A percentile compares a stretch with the other conserved stretches of the same genome.
phyloP scores from a whole-genome alignment of 2,113 vertebrate genomes.

The Reinhardtius hippoglossoides region DNA sequence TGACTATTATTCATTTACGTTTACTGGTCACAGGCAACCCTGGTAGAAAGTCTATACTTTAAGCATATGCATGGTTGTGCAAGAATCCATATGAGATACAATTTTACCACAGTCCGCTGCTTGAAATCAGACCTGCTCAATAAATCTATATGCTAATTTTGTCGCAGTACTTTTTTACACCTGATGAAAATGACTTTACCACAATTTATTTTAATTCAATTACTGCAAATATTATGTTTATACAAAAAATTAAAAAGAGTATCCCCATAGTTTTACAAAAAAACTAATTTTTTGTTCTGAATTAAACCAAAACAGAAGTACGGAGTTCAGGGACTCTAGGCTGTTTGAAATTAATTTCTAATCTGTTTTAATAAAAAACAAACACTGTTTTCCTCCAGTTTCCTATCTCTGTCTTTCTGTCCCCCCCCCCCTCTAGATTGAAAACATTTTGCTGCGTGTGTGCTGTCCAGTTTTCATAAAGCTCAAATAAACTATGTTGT shows the following conservation, averaged over 20 bases:
- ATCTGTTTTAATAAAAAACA: background rate
- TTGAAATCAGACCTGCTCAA: background rate
- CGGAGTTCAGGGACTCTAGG: background rate
- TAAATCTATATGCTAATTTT: background rate
- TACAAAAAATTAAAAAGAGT: no score
- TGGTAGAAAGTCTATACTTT: background rate
- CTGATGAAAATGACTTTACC: no score
- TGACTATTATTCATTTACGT: background rate
- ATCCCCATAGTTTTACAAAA: no score
- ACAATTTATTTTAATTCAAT: no score
- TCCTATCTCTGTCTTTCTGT: background rate
- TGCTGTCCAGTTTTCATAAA: constrained; percentile 26
- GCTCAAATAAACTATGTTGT: constrained; percentile 46
- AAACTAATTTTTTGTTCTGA: no score
- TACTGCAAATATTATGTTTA: no score
- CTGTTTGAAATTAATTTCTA: constrained; percentile 1
- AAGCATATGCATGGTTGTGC: background rate
- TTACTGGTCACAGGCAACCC: background rate
- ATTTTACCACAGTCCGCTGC: background rate
- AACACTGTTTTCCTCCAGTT: background rate
- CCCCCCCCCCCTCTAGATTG: background rate
- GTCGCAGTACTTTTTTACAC: background rate
- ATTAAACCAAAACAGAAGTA: no score
- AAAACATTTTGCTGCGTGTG: constrained; percentile 1
- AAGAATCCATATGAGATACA: background rate